Percentiles rank a stretch among this genome's conserved stretches.
These are phyloP conservation scores for Marasmarcha lunaedactyla DNA, from an alignment of 2,888 invertebrate species.

Conservation along the genomic window DNA sequence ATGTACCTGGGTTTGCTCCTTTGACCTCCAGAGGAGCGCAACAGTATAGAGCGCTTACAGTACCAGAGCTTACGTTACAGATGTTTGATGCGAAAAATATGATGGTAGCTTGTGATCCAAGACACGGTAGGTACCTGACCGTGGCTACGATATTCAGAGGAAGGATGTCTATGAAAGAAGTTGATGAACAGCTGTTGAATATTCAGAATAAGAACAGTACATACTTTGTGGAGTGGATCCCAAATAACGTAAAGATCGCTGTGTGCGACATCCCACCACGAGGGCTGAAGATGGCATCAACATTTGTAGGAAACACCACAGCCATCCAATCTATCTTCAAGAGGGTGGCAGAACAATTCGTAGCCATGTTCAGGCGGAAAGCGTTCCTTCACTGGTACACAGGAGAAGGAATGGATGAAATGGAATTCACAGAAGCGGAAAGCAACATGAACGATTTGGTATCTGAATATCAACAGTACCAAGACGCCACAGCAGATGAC, in stretches of 20 bases:
- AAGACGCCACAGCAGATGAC: slow-evolving; percentile 71
- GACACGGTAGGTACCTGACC: slow-evolving; percentile 89
- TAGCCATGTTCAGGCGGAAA: slow-evolving; percentile 94
- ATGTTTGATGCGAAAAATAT: slow-evolving; percentile 78
- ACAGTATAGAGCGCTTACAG: slow-evolving; percentile 90
- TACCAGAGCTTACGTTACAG: slow-evolving; percentile 83
- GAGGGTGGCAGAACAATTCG: slow-evolving; percentile 86
- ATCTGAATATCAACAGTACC: slow-evolving; percentile 83
- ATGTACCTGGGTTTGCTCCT: slow-evolving; percentile 74
- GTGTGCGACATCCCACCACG: slow-evolving; percentile 84
- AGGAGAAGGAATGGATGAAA: slow-evolving; percentile 92
- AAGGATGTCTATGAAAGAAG: slow-evolving; percentile 94
- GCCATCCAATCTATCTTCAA: slow-evolving; percentile 90
- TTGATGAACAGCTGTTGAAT: slow-evolving; percentile 82
- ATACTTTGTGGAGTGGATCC: slow-evolving; percentile 86
- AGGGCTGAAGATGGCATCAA: slow-evolving; percentile 86
- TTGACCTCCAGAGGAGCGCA: slow-evolving; percentile 85
- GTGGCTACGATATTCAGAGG: slow-evolving; percentile 92
- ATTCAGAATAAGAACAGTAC: slow-evolving; percentile 83
- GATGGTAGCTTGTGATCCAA: slow-evolving; percentile 93
- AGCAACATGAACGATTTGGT: slow-evolving; percentile 84
- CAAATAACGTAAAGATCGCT: slow-evolving; percentile 82
- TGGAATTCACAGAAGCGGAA: slow-evolving; percentile 93
- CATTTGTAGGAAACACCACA: slow-evolving; percentile 89
- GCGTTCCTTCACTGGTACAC: slow-evolving; percentile 98